Conservation (phyloP, 2,888 invertebrate species). For the Chrysolina americana region DNA sequence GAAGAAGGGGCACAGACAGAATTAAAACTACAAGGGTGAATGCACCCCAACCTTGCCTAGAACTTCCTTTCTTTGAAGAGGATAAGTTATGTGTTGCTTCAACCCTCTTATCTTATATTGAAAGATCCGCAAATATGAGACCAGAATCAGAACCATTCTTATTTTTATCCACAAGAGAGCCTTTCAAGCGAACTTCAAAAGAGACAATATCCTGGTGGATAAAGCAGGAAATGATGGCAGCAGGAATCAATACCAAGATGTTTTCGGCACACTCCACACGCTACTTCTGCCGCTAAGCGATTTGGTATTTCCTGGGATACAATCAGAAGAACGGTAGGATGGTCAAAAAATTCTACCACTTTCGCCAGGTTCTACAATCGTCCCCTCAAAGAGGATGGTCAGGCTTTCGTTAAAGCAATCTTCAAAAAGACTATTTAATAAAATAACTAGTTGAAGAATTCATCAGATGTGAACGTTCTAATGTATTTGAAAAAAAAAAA, state of each 20-base stretch:
- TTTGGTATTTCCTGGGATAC: no score
- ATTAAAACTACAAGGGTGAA: constrained; percentile 39
- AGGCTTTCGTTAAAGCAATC: neutral
- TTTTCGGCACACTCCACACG: no score
- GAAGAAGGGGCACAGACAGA: constrained; percentile 28
- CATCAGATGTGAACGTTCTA: neutral
- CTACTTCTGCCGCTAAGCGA: no score
- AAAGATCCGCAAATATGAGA: neutral
- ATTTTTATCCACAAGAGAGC: no score
- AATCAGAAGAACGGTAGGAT: no score
- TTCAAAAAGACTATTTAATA: neutral
- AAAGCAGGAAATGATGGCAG: constrained; percentile 16
- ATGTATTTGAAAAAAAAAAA: neutral
- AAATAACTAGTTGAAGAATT: neutral
- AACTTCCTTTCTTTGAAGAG: constrained; percentile 31
- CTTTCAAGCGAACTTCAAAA: constrained; percentile 40
- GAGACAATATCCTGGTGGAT: constrained; percentile 51
- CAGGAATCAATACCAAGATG: no score
- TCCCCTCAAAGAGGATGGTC: constrained; percentile 25
- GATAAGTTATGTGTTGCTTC: constrained; percentile 38
- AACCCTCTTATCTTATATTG: constrained; percentile 14
- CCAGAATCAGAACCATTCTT: constrained; percentile 12
- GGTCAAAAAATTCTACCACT: constrained; percentile 29
- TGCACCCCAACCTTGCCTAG: constrained; percentile 29
- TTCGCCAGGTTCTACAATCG: constrained; percentile 42